Conservation (phyloP, 2,888 invertebrate genomes). For the Elmis aenea region DNA sequence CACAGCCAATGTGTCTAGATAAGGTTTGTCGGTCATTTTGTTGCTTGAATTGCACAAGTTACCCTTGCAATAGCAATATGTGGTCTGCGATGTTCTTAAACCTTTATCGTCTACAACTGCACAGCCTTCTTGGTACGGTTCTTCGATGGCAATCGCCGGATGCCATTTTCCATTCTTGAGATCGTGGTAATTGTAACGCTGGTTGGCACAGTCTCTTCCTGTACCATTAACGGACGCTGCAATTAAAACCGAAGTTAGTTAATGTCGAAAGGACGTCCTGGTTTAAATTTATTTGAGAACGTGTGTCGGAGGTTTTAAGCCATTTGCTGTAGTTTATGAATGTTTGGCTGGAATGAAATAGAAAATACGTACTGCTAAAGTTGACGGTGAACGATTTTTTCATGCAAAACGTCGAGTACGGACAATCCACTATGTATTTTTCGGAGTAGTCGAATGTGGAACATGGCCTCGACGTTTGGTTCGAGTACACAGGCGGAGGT, state of each 20-base stretch:
- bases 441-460: constrained; percentile 69
- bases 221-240: constrained; percentile 57
- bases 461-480: constrained; percentile 64
- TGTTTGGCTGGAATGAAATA: no score
- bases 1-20: constrained; percentile 30
- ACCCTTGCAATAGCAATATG: constrained; percentile 72
- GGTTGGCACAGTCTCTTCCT: constrained; percentile 69
- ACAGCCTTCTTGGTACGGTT: constrained; percentile 71
- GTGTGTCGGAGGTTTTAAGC: no score
- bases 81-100: constrained; percentile 54
- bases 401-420: constrained; percentile 78
- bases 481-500: constrained; percentile 53
- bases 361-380: no score
- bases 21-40: constrained; percentile 1
- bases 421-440: constrained; percentile 68
- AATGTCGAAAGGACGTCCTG: no score
- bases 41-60: constrained; percentile 64
- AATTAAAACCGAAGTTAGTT: constrained; percentile 30
- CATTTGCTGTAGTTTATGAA: no score
- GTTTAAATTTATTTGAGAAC: no score
- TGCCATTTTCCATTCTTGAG: constrained; percentile 62
- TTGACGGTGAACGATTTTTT: constrained; percentile 66
- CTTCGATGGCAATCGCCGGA: constrained; percentile 59
- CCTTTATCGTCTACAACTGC: constrained; percentile 59
- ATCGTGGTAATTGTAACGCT: constrained; percentile 61